phyloP scores from a whole-genome alignment of 2,113 vertebrate genomes.

The Grus americana region DNA sequence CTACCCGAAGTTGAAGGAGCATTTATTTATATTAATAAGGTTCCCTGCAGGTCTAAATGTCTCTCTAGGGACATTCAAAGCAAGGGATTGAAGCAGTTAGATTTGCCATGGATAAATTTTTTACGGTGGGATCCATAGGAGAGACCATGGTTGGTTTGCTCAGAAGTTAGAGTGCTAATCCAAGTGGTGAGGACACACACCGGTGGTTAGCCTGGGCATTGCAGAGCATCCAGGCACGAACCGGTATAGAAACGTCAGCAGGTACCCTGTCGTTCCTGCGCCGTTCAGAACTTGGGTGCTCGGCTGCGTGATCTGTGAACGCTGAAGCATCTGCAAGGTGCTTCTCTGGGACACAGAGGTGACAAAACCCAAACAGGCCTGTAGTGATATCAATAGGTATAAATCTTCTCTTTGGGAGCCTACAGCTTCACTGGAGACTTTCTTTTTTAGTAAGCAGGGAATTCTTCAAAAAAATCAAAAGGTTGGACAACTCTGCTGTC shows the following conservation, averaged over 20 bases:
- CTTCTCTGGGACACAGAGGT: not conserved
- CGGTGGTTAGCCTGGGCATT: rapidly evolving
- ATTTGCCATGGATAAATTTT: not conserved
- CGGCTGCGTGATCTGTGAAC: not conserved
- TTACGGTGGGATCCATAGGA: not conserved
- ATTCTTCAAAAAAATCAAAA: not conserved
- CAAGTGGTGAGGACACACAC: not conserved
- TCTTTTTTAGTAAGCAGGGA: not conserved
- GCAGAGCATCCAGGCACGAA: not conserved
- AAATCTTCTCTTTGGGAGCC: not conserved
- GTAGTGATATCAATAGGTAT: not conserved
- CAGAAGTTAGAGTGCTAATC: not conserved
- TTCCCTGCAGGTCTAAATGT: not conserved
- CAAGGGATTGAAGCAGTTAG: not conserved
- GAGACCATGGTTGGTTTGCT: not conserved
- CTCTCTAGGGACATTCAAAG: not conserved
- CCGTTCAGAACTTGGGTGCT: rapidly evolving
- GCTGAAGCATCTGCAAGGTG: not conserved
- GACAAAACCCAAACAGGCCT: not conserved
- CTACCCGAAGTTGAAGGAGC: not conserved
- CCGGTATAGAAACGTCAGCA: rapidly evolving
- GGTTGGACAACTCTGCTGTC: not conserved
- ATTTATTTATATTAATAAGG: not conserved
- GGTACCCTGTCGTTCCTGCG: not conserved
- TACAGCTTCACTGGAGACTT: not conserved